Evolutionary conservation across 2,888 invertebrate genomes (phyloP).

Genomic region (Bimastos eiseni): DNA sequence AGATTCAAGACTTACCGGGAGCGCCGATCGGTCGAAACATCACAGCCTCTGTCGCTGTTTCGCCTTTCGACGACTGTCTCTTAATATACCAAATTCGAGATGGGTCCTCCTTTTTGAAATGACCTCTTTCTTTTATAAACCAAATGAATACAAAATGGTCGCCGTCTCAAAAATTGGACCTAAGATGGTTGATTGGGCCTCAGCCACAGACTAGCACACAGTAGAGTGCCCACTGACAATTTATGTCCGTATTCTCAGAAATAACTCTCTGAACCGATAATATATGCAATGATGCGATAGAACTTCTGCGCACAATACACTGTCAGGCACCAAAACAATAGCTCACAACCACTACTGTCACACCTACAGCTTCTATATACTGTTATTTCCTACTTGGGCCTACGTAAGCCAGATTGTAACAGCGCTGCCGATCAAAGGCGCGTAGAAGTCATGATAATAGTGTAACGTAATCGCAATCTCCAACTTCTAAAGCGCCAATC

Average conservation of each 20-base stretch:
- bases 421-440: too few species aligned
- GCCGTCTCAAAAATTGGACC: constrained; percentile 13
- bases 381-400: background rate
- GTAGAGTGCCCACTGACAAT: background rate
- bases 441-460: too few species aligned
- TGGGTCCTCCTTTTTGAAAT: background rate
- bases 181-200: background rate
- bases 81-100: background rate
- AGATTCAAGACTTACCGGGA: background rate
- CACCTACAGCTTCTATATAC: background rate
- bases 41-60: constrained; percentile 14
- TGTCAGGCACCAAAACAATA: background rate
- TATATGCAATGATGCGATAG: background rate
- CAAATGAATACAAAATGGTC: background rate
- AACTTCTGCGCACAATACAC: background rate
- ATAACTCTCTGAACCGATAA: background rate
- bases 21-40: constrained; percentile 25
- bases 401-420: too few species aligned
- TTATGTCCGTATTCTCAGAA: background rate
- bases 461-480: too few species aligned
- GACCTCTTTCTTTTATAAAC: background rate
- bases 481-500: too few species aligned
- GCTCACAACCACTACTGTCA: background rate
- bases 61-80: constrained; percentile 13
- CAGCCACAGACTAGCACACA: constrained; percentile 2